These are phyloP conservation scores for Nyleta sp. DNA, from an alignment of 2,888 invertebrate species.

Conservation along the genomic window DNA sequence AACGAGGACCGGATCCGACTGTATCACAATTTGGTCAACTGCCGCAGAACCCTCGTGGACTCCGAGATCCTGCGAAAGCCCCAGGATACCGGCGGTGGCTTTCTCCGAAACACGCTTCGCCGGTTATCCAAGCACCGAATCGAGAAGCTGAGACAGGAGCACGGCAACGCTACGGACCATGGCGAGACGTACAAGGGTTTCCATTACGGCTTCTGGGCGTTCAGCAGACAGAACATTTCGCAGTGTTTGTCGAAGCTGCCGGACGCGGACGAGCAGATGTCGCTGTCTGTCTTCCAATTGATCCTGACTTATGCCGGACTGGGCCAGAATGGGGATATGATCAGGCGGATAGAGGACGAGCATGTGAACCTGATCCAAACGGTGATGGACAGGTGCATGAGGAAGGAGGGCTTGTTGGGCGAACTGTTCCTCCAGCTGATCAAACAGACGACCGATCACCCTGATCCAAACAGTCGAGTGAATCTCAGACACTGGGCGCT, in stretches of 20 bases:
- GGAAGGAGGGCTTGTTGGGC: constrained; percentile 93
- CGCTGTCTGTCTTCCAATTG: constrained; percentile 93
- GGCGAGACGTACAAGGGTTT: constrained; percentile 95
- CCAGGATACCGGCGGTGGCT: constrained; percentile 92
- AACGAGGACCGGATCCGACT: constrained; percentile 94
- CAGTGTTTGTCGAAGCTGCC: constrained; percentile 93
- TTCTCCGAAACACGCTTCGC: constrained; percentile 93
- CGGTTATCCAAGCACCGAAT: constrained; percentile 92
- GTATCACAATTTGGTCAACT: constrained; percentile 93
- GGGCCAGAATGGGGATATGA: constrained; percentile 87
- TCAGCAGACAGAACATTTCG: constrained; percentile 90
- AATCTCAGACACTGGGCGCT: constrained; percentile 97
- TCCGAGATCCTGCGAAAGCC: constrained; percentile 92
- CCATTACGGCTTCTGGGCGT: constrained; percentile 95
- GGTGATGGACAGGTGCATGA: constrained; percentile 95
- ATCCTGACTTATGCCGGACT: constrained; percentile 95
- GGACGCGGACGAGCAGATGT: constrained; percentile 93
- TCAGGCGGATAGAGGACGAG: constrained; percentile 92
- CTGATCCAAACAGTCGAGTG: constrained; percentile 93
- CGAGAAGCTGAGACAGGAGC: constrained; percentile 86
- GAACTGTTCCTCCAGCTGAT: constrained; percentile 96
- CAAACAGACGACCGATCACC: constrained; percentile 96
- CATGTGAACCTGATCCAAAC: constrained; percentile 94
- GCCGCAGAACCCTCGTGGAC: constrained; percentile 92
- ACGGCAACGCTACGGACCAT: constrained; percentile 83